Percentiles rank a stretch among this genome's conserved stretches.
Evolutionary conservation across 1,140 invertebrate species (phyloP).

Genomic region (Meloidogyne exigua): DNA sequence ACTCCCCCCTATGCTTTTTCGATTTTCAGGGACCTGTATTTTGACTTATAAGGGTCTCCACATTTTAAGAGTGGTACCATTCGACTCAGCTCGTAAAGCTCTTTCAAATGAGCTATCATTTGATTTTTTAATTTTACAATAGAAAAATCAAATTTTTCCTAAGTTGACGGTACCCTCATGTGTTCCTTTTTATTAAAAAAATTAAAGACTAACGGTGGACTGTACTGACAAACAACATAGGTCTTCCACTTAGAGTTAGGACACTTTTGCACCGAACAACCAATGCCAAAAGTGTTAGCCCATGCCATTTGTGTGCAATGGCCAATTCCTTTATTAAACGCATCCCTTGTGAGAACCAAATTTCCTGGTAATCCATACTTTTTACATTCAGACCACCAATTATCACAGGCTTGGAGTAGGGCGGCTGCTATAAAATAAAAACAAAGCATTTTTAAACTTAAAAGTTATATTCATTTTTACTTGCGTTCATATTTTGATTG

Average conservation of each 20-base stretch:
- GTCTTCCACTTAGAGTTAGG: background rate
- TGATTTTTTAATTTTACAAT: background rate
- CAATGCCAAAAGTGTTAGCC: background rate
- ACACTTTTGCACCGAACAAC: background rate
- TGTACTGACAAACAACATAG: constrained; percentile 13
- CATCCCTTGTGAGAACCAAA: background rate
- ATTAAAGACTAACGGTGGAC: background rate
- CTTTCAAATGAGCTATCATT: no score
- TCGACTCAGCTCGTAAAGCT: no score
- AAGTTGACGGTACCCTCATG: no score
- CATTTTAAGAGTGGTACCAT: no score
- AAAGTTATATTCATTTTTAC: background rate
- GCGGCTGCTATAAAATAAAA: constrained; percentile 1
- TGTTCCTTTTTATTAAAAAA: background rate
- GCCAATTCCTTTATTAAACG: constrained; percentile 20
- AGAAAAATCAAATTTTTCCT: background rate
- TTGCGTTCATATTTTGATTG: background rate
- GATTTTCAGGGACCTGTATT: no score
- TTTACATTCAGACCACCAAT: constrained; percentile 14
- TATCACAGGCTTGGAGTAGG: background rate
- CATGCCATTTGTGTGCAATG: constrained; percentile 27
- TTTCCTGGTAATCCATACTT: background rate
- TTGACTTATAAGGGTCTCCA: no score
- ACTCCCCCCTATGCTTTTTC: no score
- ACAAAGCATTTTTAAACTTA: no score